These are phyloP conservation scores for Cotesia congregata DNA, from an alignment of 2,888 invertebrate species.

Conservation along the genomic window DNA sequence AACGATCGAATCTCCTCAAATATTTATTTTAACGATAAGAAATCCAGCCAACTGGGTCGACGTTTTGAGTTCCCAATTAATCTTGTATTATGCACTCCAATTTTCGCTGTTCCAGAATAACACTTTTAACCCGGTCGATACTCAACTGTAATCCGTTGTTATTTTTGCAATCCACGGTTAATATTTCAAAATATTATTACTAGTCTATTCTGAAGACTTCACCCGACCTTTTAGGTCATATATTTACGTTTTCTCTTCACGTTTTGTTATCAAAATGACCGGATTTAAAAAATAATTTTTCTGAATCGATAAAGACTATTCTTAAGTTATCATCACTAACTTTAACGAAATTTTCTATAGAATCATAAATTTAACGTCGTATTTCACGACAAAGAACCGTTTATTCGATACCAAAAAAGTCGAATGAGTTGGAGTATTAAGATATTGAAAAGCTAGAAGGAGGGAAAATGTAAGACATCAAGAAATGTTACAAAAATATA, in stretches of 20 bases:
- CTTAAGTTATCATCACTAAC: not conserved
- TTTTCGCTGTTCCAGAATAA: not conserved
- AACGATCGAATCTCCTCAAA: too few relatives aligned
- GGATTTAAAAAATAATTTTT: not conserved
- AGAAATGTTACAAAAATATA: not conserved
- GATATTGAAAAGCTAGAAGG: not conserved
- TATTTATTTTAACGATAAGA: too few relatives aligned
- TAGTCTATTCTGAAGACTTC: not conserved
- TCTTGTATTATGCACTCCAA: not conserved
- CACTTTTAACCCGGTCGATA: not conserved
- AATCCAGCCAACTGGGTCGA: not conserved
- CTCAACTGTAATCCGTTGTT: not conserved
- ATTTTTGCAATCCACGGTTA: not conserved
- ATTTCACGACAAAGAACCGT: not conserved
- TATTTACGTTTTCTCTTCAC: not conserved
- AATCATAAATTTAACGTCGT: not conserved
- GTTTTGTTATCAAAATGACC: not conserved
- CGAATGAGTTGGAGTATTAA: not conserved
- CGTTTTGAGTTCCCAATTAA: not conserved
- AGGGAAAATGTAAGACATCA: not conserved
- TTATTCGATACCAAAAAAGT: not conserved
- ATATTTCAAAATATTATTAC: not conserved
- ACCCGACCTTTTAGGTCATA: not conserved
- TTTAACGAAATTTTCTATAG: not conserved
- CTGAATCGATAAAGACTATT: not conserved